Base-by-base conservation (phyloP, 2,113 vertebrate species). In the Andinoacara biseriatus region DNA sequence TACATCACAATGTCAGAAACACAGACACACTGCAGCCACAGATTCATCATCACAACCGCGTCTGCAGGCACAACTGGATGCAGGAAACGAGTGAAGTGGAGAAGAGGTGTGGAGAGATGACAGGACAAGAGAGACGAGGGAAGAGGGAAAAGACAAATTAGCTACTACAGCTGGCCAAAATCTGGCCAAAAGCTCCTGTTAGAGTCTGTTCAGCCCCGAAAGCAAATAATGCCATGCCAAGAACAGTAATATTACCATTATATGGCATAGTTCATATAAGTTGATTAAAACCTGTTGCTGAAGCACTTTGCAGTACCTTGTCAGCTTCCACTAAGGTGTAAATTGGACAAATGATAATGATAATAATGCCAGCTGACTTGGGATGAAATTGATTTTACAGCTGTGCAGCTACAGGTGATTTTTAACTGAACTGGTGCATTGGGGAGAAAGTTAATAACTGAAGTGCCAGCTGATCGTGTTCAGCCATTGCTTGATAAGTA, bases 1-100 rank as follows among this genome's bases (percentile, higher is more conserved):
- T 96, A 94, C 90, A 96, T 96, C 94, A 95, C 94, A 35, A 86
- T 96, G 95, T 96, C 95, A 95, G 94, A 92, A 84, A 90, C 92
- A 92, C 94, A 95, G 95, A 95, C 93, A 93, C 91, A 91, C 94
- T 92, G 94, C 94, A 93, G 94, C 95, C 94, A 96, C 86, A 95
- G 94, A 96, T 96, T 95, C 93, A 96, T 96, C 95, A 96, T 95
- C 84, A 78, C 90, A 91, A 62, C 94, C 78, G 82, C 92, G 78
- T 95, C 95, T 95, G 93, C 91, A 93, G 94, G 93, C 95, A 76
- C 90, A 90, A 93, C 87, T 90, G 92, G 94, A 93, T 93, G 82
- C 80, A 83, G 88, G 92, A 92, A 92, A 87, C 81, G 58, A 92
- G 89, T 83, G 90, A 88, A 76, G 74, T 85, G 84, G 58, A 82